Evolutionary conservation across 92 coral and sea anemone genomes (phyloP), one percentile per base, ranked within the genome.

Genomic region (Palythoa grandis): DNA sequence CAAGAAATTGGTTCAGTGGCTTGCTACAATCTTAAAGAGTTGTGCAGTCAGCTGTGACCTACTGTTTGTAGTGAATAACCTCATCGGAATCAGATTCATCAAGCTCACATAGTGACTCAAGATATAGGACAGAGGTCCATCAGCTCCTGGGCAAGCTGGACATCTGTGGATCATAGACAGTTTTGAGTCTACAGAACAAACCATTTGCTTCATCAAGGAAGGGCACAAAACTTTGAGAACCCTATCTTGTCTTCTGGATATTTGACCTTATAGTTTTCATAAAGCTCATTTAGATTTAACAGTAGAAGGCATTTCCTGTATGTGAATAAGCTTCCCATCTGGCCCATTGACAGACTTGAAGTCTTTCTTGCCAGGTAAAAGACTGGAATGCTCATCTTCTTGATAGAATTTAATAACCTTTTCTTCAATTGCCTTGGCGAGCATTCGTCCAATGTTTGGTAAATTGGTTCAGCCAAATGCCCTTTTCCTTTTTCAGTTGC

Each of bases 311-410:
- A 72, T 60, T 84, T 83, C n/a, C 73, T 83, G 88, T 54, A 82
- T 19, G 86, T 88, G 91, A 52, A 84, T 74, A 50, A 76, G 72
- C 74, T 72, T 88, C 47, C 89, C 89, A 60, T 78, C 76, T 23
- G 86, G 72, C 73, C 23, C 68, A 52, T 85, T 85, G 63, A 89
- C 89, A 84, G 92, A 89, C 47, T 84, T 82, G 74, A 67, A 89
- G 50, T 89, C 89, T 60, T 89, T 89, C 86, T 79, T 89, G 70
- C 87, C 92, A 22, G 92, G 92, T n/a, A 78, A 50, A 85, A 89
- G 72, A 22, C 58, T 37, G 43, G 77, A 40, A 47, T 73, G 19
- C 4, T 73, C 56, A 43, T 73, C 77, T 20, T 73, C 58, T 15
- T 73, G 77, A 73, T 73, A 43, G 17, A 73, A 73, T 73, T 57